A percentile compares a stretch with the other conserved stretches of the same genome.
These are phyloP conservation scores for Hylaea fasciaria DNA, from an alignment of 2,888 invertebrate species.

Conservation along the genomic window DNA sequence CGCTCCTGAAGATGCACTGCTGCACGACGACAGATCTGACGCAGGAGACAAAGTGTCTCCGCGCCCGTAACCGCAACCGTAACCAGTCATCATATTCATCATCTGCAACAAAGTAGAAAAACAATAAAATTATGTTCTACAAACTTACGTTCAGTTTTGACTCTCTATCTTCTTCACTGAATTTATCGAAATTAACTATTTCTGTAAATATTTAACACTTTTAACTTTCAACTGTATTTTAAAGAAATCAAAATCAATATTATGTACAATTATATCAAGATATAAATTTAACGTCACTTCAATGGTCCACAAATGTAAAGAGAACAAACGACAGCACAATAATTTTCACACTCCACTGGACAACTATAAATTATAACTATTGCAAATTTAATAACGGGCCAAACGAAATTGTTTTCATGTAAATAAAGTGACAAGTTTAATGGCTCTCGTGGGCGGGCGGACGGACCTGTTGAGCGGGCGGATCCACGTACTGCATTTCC, in stretches of 20 bases:
- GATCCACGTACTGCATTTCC: constrained; percentile 83
- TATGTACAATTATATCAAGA: not conserved
- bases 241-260: not conserved
- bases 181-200: too few species aligned
- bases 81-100: constrained; percentile 78
- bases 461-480: constrained; percentile 83
- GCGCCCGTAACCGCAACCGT: constrained; percentile 77
- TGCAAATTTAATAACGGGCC: constrained; percentile 30
- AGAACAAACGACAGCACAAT: constrained; percentile 8
- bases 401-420: constrained; percentile 41
- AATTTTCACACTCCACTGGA: constrained; percentile 33
- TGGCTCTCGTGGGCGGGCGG: constrained; percentile 69
- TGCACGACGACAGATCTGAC: constrained; percentile 76
- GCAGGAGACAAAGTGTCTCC: constrained; percentile 82
- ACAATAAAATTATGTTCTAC: not conserved
- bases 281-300: too few species aligned
- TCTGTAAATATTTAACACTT: too few species aligned
- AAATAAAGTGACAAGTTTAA: constrained; percentile 57
- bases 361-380: constrained; percentile 32
- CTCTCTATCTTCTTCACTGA: not conserved
- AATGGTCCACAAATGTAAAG: not conserved
- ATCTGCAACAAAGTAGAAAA: constrained; percentile 63
- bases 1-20: constrained; percentile 73
- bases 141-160: not conserved
- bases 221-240: too few species aligned